Percentiles rank a stretch among this genome's conserved stretches.
Conservation (phyloP, 2,888 invertebrate species). For the Spodoptera exigua region DNA sequence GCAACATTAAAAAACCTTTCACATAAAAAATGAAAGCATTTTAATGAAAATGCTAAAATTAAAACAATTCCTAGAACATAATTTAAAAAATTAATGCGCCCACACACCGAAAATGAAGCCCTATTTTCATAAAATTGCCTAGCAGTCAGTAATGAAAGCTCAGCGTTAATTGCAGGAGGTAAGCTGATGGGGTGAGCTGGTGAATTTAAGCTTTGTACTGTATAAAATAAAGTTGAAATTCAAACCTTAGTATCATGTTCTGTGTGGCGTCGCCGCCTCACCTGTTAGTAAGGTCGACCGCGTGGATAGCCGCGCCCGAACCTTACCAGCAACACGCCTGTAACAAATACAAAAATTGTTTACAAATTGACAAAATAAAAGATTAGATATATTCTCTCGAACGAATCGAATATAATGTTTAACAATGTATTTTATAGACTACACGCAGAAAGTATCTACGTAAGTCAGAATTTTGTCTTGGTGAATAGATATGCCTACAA, state of each 20-base stretch:
- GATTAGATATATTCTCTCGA: no score
- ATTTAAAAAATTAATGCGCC: constrained; percentile 60
- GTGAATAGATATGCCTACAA: no score
- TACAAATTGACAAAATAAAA: constrained; percentile 2
- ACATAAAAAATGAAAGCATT: constrained; percentile 33
- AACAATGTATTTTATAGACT: no score
- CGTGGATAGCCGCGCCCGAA: constrained; percentile 82
- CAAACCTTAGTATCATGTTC: constrained; percentile 89
- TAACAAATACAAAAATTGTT: constrained; percentile 65
- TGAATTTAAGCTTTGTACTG: constrained; percentile 46
- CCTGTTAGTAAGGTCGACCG: constrained; percentile 88
- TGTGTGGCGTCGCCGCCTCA: constrained; percentile 87
- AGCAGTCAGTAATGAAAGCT: constrained; percentile 65
- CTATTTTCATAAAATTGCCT: constrained; percentile 64
- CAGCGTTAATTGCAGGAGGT: constrained; percentile 62
- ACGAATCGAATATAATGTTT: no score
- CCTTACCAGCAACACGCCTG: constrained; percentile 84
- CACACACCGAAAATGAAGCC: constrained; percentile 62
- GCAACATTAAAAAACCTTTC: constrained; percentile 21
- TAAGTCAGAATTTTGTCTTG: no score
- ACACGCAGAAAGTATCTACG: no score
- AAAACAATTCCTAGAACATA: constrained; percentile 59
- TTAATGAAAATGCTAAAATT: constrained; percentile 54
- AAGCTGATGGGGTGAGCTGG: constrained; percentile 37
- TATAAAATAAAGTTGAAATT: constrained; percentile 78